phyloP scores from a whole-genome alignment of 2,888 invertebrate species.

The Pheosia gnoma region DNA sequence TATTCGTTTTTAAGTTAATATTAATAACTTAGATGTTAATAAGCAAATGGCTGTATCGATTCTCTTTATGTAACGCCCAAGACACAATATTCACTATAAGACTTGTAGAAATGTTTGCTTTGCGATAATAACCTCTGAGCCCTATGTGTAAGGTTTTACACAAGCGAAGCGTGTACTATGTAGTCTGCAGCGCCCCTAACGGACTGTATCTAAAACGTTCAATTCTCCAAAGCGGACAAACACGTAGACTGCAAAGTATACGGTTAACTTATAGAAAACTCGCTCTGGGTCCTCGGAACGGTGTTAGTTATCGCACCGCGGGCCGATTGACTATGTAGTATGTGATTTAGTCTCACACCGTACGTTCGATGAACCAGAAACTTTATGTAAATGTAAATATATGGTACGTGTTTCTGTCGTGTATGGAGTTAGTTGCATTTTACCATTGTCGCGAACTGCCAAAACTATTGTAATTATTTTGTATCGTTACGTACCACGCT shows the following conservation, averaged over 20 bases:
- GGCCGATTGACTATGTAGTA: constrained; percentile 37
- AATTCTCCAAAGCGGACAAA: too few species aligned
- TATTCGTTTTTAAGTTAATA: constrained; percentile 73
- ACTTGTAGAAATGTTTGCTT: constrained; percentile 43
- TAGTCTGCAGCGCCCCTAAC: too few species aligned
- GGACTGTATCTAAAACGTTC: too few species aligned
- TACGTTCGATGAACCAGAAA: constrained; percentile 49
- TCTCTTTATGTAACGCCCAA: constrained; percentile 58
- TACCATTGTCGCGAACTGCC: constrained; percentile 83
- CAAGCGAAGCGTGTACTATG: too few species aligned
- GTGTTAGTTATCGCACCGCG: constrained; percentile 53
- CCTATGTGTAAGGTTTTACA: too few species aligned
- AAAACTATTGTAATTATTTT: constrained; percentile 80
- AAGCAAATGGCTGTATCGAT: constrained; percentile 75
- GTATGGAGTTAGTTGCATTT: constrained; percentile 76
- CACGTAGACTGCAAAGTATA: too few species aligned
- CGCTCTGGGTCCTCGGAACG: constrained; percentile 14
- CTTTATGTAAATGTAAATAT: constrained; percentile 71
- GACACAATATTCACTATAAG: constrained; percentile 59
- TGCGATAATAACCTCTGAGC: constrained; percentile 44
- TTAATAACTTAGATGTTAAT: constrained; percentile 57
- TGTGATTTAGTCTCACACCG: constrained; percentile 54
- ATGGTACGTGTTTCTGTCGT: constrained; percentile 69
- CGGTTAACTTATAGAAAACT: too few species aligned
- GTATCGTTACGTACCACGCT: constrained; percentile 59